Conservation (phyloP, 2,888 invertebrate species). For the Morpho deidamia region DNA sequence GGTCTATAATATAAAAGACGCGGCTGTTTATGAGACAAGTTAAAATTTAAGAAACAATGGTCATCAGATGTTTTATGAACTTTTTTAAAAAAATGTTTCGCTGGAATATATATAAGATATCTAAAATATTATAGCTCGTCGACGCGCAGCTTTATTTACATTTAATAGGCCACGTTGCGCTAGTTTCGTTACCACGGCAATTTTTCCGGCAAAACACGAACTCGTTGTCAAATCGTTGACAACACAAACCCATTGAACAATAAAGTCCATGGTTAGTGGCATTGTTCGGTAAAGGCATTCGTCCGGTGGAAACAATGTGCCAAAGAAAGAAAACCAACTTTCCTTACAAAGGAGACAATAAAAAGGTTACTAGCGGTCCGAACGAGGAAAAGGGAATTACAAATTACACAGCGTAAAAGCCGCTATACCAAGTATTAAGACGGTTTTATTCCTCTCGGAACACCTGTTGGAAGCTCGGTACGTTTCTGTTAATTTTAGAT, state of each 20-base stretch:
- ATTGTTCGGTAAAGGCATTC: conserved; percentile 2
- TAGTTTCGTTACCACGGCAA: not conserved
- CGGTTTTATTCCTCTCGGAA: not conserved
- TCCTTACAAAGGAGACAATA: not conserved
- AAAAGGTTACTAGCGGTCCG: not conserved
- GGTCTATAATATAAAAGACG: no score
- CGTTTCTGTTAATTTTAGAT: not conserved
- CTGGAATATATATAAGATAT: no score
- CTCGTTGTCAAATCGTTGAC: conserved; percentile 3
- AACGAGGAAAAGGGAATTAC: not conserved
- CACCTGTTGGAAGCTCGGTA: not conserved
- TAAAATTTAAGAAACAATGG: no score
- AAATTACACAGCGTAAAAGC: not conserved
- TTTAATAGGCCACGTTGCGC: not conserved
- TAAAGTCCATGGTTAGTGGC: conserved; percentile 1
- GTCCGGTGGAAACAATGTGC: conserved; percentile 5
- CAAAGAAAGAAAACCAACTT: not conserved
- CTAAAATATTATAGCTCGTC: no score
- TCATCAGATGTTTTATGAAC: no score
- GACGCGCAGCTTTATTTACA: not conserved
- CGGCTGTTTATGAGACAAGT: no score
- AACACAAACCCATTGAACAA: conserved; percentile 1
- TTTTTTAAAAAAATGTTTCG: no score
- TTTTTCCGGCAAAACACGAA: conserved; percentile 1
- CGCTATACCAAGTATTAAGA: not conserved